Percentiles rank a stretch among this genome's conserved stretches.
These are phyloP conservation scores for Chaitophorus viminalis DNA, from an alignment of 2,888 invertebrate species.

Conservation along the genomic window DNA sequence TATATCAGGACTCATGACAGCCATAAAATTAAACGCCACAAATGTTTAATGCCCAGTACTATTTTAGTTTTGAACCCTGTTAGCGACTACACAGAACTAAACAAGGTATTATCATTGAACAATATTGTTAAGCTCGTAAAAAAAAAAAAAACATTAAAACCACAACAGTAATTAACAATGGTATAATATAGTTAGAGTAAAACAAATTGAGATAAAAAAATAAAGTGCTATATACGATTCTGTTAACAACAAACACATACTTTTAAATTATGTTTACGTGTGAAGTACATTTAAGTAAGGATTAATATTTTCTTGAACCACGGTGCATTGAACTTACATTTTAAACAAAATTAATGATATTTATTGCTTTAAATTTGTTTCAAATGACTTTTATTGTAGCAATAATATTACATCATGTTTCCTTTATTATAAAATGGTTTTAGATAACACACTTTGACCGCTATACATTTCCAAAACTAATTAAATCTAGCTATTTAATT, in stretches of 20 bases:
- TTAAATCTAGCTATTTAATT: background rate
- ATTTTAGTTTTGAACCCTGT: background rate
- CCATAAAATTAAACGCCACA: background rate
- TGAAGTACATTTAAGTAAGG: background rate
- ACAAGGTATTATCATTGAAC: background rate
- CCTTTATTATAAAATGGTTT: background rate
- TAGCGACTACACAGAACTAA: background rate
- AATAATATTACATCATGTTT: too few relatives aligned
- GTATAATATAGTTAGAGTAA: background rate
- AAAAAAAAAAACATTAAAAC: background rate
- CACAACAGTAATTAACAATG: background rate
- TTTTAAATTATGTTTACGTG: conserved; percentile 1
- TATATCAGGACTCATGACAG: too few relatives aligned
- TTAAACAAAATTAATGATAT: background rate
- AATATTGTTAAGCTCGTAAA: background rate
- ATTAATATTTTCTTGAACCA: background rate
- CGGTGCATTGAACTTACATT: background rate
- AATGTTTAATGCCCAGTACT: background rate
- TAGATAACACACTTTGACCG: background rate
- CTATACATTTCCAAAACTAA: background rate
- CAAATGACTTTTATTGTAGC: too few relatives aligned
- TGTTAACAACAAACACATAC: background rate
- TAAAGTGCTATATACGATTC: background rate
- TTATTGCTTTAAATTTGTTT: background rate
- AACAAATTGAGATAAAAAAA: background rate